Percentiles rank a stretch among this genome's conserved stretches.
Conservation (phyloP, 2,888 invertebrate genomes). For the Eremobia ochroleuca region DNA sequence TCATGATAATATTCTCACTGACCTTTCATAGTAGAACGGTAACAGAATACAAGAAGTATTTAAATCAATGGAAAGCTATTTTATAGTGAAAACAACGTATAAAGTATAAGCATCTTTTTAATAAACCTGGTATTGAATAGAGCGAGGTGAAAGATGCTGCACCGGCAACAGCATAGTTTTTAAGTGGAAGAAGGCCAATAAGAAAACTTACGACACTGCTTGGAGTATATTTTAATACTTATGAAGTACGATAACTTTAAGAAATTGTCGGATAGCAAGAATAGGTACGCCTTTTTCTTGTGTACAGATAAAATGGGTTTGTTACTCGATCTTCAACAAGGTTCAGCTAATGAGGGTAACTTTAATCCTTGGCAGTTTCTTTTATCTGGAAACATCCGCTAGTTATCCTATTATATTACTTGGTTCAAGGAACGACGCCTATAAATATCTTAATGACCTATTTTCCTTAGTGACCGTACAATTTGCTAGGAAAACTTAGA, state of each 20-base stretch:
- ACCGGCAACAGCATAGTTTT: background rate
- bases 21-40: background rate
- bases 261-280: background rate
- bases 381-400: slow-evolving; percentile 13
- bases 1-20: background rate
- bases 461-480: slow-evolving; percentile 8
- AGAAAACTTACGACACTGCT: slow-evolving; percentile 14
- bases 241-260: background rate
- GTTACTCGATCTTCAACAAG: slow-evolving; percentile 4
- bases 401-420: slow-evolving; percentile 16
- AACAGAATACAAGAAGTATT: background rate
- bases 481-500: background rate
- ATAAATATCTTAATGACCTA: slow-evolving; percentile 41
- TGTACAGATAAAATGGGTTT: background rate
- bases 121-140: background rate
- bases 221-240: background rate
- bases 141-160: background rate
- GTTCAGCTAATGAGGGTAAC: slow-evolving; percentile 6
- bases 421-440: slow-evolving; percentile 12
- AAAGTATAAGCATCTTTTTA: background rate
- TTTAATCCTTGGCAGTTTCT: background rate
- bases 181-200: slow-evolving; percentile 23
- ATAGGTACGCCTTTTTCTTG: background rate
- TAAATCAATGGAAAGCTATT: background rate
- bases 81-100: background rate